Evolutionary conservation across 2,113 vertebrate species (phyloP), one percentile per base, ranked within the genome.

Genomic region (Galeopterus variegatus): DNA sequence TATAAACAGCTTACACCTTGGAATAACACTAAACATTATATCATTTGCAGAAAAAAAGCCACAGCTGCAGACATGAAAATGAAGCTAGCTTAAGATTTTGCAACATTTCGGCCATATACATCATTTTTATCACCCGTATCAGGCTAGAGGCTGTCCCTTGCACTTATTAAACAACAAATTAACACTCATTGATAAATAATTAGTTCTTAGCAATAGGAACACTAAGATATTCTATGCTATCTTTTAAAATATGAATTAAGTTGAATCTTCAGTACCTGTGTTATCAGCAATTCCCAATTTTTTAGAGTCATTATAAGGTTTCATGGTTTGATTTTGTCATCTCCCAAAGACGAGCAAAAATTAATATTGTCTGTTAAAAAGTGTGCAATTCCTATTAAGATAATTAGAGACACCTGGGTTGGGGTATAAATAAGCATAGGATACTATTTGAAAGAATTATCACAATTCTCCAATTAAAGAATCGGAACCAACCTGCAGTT

Each of bases 1-100:
- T 65, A 85, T 52, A 96, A 80, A 87, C 26, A 64, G 87, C 45
- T 70, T 31, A 87, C 77, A 62, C 58, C 54, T 86, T 54, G 58
- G 26, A 60, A 23, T 81, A 94, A 69, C 52, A 56, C 11, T 33
- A 81, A 87, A 95, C 31, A 3, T 90, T 15, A 62, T 85, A 8
- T 33, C 50, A 33, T 72, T 89, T 33, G 41, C 45, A 69, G 84
- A 67, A 79, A 79, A 93, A 90, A 95, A 85, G 56, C 11, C 54
- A 6, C 76, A 95, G 13, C 5, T 88, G 21, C 26, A 88, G 50
- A 11, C 36, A 33, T 1, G 26, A 50, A 36, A 92, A 86, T 58
- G 3, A 77, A 45, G 28, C 80, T 18, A 54, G 3, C 18, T 90
- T 54, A 56, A 48, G 60, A 82, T 41, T 62, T n/a, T 88, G 64